Evolutionary conservation across 2,113 vertebrate species (phyloP).

Genomic region (Elaphurus davidianus): DNA sequence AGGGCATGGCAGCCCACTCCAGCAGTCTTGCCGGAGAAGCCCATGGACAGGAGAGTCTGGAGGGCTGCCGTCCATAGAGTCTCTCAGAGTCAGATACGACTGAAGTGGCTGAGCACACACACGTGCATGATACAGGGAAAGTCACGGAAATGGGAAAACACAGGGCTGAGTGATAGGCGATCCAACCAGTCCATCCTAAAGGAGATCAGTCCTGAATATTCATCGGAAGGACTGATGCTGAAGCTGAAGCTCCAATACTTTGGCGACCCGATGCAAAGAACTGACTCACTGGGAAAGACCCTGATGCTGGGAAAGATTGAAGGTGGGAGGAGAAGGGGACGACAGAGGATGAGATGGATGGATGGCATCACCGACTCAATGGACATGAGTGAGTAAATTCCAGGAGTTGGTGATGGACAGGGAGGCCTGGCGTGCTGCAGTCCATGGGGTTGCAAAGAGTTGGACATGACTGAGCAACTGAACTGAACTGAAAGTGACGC

Average conservation of each 20-base stretch:
- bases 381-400: background rate
- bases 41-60: background rate
- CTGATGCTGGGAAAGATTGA: background rate
- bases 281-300: background rate
- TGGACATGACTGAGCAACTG: fast-evolving
- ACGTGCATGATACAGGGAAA: background rate
- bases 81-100: background rate
- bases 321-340: background rate
- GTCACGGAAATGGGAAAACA: background rate
- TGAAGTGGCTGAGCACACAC: background rate
- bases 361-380: background rate
- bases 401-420: background rate
- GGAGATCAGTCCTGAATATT: background rate
- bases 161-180: background rate
- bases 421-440: background rate
- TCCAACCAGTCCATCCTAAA: background rate
- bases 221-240: background rate
- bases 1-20: background rate
- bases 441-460: background rate
- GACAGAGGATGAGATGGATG: background rate
- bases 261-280: background rate
- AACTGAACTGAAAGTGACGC: background rate
- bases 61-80: background rate
- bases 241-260: background rate
- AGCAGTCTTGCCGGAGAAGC: background rate